Conservation (phyloP, 2,888 invertebrate genomes). For the Hirtodrosophila histrioides region DNA sequence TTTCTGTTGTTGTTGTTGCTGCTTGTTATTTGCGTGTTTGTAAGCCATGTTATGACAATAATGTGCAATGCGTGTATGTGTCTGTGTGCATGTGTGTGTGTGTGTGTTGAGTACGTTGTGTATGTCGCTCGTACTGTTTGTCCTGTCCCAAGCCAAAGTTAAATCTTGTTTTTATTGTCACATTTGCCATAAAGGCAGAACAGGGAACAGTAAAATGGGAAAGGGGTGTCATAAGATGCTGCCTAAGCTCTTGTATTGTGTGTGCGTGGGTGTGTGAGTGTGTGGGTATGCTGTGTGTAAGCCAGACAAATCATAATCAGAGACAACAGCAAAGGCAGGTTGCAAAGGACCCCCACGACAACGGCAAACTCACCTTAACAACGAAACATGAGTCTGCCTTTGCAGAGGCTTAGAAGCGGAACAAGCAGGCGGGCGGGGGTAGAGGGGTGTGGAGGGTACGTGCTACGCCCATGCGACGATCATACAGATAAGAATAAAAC, state of each 20-base stretch:
- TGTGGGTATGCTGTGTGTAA: constrained; percentile 40
- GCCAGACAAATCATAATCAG: constrained; percentile 77
- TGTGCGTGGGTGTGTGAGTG: constrained; percentile 10
- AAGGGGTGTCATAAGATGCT: constrained; percentile 60
- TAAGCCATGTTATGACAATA: constrained; percentile 77
- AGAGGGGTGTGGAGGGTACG: constrained; percentile 4
- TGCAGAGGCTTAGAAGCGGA: constrained; percentile 9
- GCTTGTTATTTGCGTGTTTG: constrained; percentile 66
- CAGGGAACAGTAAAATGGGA: constrained; percentile 42
- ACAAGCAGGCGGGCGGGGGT: constrained; percentile 10
- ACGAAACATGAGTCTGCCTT: constrained; percentile 39
- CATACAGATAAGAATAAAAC: constrained; percentile 16
- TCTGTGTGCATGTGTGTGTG: constrained; percentile 2
- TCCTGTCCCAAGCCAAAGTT: constrained; percentile 64
- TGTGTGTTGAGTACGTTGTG: constrained; percentile 21
- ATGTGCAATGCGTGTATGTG: constrained; percentile 51
- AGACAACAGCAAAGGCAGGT: constrained; percentile 45
- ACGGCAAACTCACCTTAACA: constrained; percentile 60
- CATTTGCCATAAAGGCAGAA: constrained; percentile 73
- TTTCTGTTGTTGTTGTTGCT: constrained; percentile 35
- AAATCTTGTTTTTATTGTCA: constrained; percentile 77
- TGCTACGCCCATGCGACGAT: constrained; percentile 44
- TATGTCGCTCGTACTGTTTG: constrained; percentile 35
- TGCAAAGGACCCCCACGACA: constrained; percentile 29
- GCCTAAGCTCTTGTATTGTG: constrained; percentile 43